Evolutionary conservation across 2,888 invertebrate genomes (phyloP).

Genomic region (Tetragnatha montana): DNA sequence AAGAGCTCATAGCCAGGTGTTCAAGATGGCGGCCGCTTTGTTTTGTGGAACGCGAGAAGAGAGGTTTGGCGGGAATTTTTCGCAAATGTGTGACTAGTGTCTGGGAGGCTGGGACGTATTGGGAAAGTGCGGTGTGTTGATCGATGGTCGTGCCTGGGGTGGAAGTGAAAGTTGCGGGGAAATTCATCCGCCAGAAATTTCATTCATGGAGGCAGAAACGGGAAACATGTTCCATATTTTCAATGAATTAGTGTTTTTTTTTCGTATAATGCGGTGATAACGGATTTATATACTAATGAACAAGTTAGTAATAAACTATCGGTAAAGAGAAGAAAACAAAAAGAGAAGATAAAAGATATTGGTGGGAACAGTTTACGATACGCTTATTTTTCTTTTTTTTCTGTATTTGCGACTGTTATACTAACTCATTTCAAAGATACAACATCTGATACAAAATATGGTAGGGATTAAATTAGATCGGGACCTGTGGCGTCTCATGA

Average conservation of each 20-base stretch:
- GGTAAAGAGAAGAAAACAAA: too few species aligned
- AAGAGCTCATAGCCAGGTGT: slow-evolving; percentile 25
- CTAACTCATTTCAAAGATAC: too few species aligned
- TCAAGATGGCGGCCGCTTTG: slow-evolving; percentile 18
- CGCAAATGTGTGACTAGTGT: background rate
- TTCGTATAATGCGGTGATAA: too few species aligned
- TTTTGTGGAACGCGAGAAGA: slow-evolving; percentile 5
- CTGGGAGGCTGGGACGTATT: background rate
- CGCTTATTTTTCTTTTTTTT: too few species aligned
- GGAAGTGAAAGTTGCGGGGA: background rate
- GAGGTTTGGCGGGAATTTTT: background rate
- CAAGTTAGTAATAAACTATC: too few species aligned
- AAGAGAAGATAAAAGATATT: too few species aligned
- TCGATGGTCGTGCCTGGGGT: background rate
- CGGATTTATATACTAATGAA: too few species aligned
- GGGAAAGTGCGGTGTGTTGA: background rate
- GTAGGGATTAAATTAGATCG: too few species aligned
- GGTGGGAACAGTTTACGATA: too few species aligned
- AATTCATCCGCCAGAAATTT: background rate
- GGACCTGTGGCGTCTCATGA: too few species aligned
- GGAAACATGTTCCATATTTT: background rate
- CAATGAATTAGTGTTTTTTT: background rate
- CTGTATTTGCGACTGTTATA: too few species aligned
- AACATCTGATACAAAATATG: too few species aligned
- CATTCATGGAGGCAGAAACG: background rate